These are phyloP conservation scores for Brachionus manjavacas DNA, from an alignment of 1,140 invertebrate species.

Conservation along the genomic window DNA sequence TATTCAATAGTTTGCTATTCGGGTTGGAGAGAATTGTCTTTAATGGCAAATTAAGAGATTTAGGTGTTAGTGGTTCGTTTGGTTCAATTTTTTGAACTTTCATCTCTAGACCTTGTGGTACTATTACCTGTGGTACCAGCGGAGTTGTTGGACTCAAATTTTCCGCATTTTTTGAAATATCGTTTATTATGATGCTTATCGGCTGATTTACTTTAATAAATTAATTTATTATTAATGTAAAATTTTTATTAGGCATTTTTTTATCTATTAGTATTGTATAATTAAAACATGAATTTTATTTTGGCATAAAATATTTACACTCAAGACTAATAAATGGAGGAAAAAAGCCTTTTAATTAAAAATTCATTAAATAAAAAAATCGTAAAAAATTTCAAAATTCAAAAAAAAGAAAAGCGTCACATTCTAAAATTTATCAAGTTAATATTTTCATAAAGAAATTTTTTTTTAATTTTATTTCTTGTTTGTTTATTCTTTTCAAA, in stretches of 20 bases:
- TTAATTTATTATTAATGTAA: not conserved
- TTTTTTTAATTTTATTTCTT: no score
- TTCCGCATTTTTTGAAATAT: not conserved
- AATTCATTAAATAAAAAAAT: no score
- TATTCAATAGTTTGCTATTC: not conserved
- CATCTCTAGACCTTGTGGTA: not conserved
- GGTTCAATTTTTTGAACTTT: not conserved
- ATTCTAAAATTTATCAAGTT: no score
- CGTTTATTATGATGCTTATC: not conserved
- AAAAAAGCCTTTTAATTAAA: no score
- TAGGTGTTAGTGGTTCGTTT: not conserved
- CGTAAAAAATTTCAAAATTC: no score
- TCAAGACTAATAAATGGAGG: no score
- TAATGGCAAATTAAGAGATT: not conserved
- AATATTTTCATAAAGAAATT: no score
- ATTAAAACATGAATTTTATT: no score
- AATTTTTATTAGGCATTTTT: not conserved
- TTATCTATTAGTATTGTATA: no score
- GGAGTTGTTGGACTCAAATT: not conserved
- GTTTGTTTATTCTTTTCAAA: no score
- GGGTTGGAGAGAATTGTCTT: constrained; percentile 1
- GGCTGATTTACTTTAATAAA: not conserved
- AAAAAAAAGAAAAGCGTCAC: no score
- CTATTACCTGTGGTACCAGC: not conserved
- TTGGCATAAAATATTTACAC: no score